Conservation (phyloP, 2,113 vertebrate species). For the Carassius carassius region DNA sequence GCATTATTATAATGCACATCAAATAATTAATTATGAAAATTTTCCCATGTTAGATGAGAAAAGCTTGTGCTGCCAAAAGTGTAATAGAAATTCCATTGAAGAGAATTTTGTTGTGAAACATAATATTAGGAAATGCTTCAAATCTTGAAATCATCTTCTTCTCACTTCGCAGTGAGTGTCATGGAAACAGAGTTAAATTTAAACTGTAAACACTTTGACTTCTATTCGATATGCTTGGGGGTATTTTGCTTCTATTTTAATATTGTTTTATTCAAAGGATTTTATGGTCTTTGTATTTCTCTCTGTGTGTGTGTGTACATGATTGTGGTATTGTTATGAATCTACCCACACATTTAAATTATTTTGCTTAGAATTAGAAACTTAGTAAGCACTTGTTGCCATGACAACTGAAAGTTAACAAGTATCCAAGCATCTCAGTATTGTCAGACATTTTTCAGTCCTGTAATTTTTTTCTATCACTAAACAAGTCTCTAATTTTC, state of each 20-base stretch:
- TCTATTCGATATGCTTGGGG: background rate
- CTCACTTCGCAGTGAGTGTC: background rate
- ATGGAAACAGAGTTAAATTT: slow-evolving; percentile 28
- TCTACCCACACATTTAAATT: slow-evolving; percentile 23
- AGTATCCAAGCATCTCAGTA: background rate
- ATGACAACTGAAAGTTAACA: slow-evolving; percentile 41
- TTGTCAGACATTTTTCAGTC: too few species aligned
- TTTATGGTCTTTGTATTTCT: slow-evolving; percentile 3
- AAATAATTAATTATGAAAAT: too few species aligned
- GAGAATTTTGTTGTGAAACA: background rate
- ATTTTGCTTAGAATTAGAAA: slow-evolving; percentile 33
- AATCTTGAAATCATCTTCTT: background rate
- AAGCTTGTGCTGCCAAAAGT: background rate
- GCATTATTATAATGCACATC: background rate
- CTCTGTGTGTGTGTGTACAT: background rate
- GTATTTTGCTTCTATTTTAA: background rate
- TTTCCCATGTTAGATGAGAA: too few species aligned
- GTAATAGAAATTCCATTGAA: background rate
- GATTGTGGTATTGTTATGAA: background rate
- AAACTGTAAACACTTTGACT: background rate
- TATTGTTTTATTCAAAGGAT: background rate
- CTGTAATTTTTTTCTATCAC: background rate
- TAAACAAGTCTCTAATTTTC: background rate
- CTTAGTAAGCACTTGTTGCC: slow-evolving; percentile 31
- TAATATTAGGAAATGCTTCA: background rate